These are phyloP conservation scores for Sminthurides bifidus DNA, from an alignment of 1,140 invertebrate genomes.

Conservation along the genomic window DNA sequence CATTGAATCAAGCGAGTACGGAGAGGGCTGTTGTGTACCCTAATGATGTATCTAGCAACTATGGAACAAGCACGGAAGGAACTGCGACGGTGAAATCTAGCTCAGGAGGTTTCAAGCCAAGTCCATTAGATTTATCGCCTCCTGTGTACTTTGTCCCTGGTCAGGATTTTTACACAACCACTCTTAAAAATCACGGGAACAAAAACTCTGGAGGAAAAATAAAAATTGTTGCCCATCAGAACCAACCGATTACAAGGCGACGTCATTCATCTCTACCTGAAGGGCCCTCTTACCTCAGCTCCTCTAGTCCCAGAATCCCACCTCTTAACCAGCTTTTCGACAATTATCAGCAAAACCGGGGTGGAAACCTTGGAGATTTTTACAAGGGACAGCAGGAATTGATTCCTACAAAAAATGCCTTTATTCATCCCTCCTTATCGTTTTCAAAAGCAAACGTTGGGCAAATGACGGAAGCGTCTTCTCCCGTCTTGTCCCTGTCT, in stretches of 20 bases:
- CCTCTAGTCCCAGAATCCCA: too few species aligned
- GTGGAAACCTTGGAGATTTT: too few species aligned
- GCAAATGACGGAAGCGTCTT: too few species aligned
- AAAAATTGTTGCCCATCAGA: neutral
- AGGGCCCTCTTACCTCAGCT: too few species aligned
- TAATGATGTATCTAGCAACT: neutral
- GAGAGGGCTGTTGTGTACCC: neutral
- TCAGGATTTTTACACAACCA: conserved; percentile 27
- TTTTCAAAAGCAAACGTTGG: too few species aligned
- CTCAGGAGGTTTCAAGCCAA: conserved; percentile 6
- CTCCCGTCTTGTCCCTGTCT: conserved; percentile 4
- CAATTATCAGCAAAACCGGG: too few species aligned
- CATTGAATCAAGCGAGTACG: neutral
- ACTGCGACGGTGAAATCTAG: neutral
- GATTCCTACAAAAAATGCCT: too few species aligned
- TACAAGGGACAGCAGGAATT: neutral
- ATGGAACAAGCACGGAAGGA: neutral
- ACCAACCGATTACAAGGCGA: too few species aligned
- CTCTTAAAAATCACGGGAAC: conserved; percentile 5
- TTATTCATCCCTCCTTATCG: too few species aligned
- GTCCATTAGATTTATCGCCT: conserved; percentile 16
- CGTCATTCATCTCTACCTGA: too few species aligned
- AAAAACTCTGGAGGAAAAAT: neutral
- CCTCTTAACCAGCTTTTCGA: too few species aligned
- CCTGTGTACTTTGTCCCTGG: conserved; percentile 21